A percentile compares a stretch with the other conserved stretches of the same genome.
Conservation (phyloP, 2,113 vertebrate genomes). For the Trinectes maculatus region DNA sequence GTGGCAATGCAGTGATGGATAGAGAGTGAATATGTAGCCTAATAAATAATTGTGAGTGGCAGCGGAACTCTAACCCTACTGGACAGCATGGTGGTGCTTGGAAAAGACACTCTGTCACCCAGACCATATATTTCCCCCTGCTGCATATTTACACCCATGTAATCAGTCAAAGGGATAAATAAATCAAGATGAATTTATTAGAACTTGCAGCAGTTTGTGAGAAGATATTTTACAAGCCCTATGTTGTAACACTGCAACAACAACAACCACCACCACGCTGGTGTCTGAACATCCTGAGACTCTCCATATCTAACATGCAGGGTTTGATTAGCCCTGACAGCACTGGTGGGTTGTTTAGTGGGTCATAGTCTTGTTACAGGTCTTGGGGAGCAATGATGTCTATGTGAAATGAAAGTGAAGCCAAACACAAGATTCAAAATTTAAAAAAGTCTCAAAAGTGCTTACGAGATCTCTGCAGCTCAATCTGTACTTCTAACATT, state of each 20-base stretch:
- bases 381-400: too few relatives aligned
- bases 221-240: slow-evolving; percentile 37
- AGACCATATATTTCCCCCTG: slow-evolving; percentile 68
- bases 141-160: slow-evolving; percentile 76
- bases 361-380: too few relatives aligned
- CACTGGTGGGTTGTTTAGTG: too few relatives aligned
- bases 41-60: slow-evolving; percentile 83
- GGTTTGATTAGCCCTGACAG: background rate
- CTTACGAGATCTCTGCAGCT: background rate
- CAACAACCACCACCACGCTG: slow-evolving; percentile 2
- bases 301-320: background rate
- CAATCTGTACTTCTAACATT: too few relatives aligned
- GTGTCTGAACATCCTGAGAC: slow-evolving; percentile 2
- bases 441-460: background rate
- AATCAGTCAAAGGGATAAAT: slow-evolving; percentile 72
- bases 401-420: too few relatives aligned
- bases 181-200: slow-evolving; percentile 73
- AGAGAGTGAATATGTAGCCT: slow-evolving; percentile 82
- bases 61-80: slow-evolving; percentile 71
- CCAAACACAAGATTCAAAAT: background rate
- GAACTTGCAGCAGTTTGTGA: slow-evolving; percentile 50
- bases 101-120: slow-evolving; percentile 68
- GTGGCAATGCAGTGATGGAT: slow-evolving; percentile 82
- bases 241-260: slow-evolving; percentile 25
- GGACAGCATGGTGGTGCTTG: slow-evolving; percentile 65